Conservation (phyloP, 2,888 invertebrate species). For the Anaspis maculata region DNA sequence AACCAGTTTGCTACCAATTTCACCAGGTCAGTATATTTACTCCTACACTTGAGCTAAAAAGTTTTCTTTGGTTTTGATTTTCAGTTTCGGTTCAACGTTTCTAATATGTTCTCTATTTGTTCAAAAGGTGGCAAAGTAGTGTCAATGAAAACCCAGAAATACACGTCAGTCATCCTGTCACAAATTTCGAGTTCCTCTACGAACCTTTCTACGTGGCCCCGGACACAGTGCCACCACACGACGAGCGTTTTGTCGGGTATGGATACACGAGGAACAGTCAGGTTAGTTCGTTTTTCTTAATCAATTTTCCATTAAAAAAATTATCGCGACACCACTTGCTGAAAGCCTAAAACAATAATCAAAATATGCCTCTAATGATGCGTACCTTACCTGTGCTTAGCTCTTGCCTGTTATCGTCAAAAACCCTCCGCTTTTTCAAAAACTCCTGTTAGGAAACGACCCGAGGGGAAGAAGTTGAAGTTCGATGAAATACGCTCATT, state of each 20-base stretch:
- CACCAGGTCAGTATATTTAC: constrained; percentile 55
- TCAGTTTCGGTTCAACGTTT: background rate
- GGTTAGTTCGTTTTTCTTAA: constrained; percentile 46
- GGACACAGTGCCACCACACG: constrained; percentile 75
- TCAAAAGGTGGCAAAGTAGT: constrained; percentile 50
- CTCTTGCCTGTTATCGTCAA: too few species aligned
- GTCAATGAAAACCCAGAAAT: constrained; percentile 54
- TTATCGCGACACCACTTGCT: background rate
- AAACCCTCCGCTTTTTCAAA: too few species aligned
- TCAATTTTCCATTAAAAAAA: background rate
- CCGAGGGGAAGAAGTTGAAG: too few species aligned
- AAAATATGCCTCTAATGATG: too few species aligned
- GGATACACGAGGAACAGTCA: constrained; percentile 89
- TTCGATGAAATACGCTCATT: too few species aligned
- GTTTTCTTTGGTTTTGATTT: background rate
- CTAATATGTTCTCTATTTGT: background rate
- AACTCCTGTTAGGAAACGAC: too few species aligned
- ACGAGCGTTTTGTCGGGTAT: constrained; percentile 84
- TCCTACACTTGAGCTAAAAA: background rate
- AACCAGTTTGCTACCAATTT: constrained; percentile 91
- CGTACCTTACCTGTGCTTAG: too few species aligned
- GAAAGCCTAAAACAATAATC: constrained; percentile 4
- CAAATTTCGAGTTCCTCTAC: constrained; percentile 76
- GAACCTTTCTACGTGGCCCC: constrained; percentile 86
- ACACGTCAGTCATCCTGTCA: constrained; percentile 77